Evolutionary conservation across 23 tunicate species (phyloP).

Genomic region (Corella eumyota): DNA sequence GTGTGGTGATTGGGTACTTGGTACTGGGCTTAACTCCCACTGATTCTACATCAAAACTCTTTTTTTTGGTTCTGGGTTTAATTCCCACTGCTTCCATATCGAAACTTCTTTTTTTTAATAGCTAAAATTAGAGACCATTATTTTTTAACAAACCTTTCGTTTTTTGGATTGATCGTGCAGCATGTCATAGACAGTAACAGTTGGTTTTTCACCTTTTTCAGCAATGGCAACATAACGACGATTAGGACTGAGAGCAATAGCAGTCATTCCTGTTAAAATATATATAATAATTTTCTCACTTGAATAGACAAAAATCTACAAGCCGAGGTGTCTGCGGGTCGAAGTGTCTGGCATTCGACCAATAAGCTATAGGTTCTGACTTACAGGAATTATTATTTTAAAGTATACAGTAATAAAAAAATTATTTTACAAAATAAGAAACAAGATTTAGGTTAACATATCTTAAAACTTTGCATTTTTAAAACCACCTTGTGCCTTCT

Average conservation of each 20-base stretch:
- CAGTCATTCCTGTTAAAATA: constrained; percentile 71
- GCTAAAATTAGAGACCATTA: too few relatives aligned
- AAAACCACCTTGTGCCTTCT: constrained; percentile 53
- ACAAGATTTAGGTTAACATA: not conserved
- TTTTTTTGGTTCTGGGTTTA: too few relatives aligned
- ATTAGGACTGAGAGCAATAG: constrained; percentile 90
- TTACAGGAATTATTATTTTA: too few relatives aligned
- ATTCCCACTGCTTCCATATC: too few relatives aligned
- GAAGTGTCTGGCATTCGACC: too few relatives aligned
- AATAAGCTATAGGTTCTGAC: too few relatives aligned
- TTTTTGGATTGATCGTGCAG: constrained; percentile 87
- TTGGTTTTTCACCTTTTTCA: constrained; percentile 87
- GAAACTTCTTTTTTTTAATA: too few relatives aligned
- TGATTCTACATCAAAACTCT: too few relatives aligned
- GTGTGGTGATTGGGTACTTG: too few relatives aligned
- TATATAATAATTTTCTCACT: not conserved
- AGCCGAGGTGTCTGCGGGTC: too few relatives aligned
- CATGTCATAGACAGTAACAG: constrained; percentile 76
- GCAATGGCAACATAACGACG: constrained; percentile 86
- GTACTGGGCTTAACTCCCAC: too few relatives aligned
- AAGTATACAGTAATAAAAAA: too few relatives aligned
- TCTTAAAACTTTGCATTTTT: not conserved
- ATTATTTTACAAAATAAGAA: not conserved
- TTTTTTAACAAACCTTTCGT: constrained; percentile 56
- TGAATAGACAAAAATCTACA: not conserved